Evolutionary conservation across 2,888 invertebrate species (phyloP).

Genomic region (Leptopilina syphax): DNA sequence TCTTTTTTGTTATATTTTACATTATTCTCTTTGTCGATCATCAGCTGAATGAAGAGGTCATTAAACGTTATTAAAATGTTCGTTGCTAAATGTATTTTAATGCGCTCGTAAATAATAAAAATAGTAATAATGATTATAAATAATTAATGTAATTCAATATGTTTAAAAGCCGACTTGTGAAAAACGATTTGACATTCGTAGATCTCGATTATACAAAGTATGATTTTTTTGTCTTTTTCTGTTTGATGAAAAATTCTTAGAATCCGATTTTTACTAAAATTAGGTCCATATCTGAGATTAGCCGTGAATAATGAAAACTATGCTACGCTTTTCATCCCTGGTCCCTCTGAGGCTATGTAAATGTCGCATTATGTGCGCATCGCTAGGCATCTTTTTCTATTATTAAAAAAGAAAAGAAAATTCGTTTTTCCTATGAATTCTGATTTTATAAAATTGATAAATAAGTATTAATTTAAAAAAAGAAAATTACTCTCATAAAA

Average conservation of each 20-base stretch:
- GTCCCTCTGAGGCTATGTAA: constrained; percentile 39
- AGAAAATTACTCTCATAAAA: neutral
- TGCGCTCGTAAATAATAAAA: neutral
- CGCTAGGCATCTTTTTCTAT: no score
- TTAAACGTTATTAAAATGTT: constrained; percentile 38
- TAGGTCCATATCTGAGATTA: neutral
- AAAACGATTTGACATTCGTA: constrained; percentile 35
- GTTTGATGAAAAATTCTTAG: constrained; percentile 20
- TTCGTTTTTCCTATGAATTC: neutral
- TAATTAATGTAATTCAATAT: neutral
- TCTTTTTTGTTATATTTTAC: neutral
- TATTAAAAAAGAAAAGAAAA: neutral
- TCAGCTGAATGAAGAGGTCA: constrained; percentile 26
- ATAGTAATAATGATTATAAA: neutral
- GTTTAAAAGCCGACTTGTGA: constrained; percentile 34
- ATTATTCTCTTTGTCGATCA: neutral
- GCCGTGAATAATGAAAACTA: constrained; percentile 29
- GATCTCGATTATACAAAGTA: constrained; percentile 34
- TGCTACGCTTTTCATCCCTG: constrained; percentile 25
- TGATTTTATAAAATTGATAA: no score
- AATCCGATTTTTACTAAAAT: constrained; percentile 14
- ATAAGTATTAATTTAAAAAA: no score
- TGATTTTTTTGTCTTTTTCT: neutral
- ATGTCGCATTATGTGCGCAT: neutral
- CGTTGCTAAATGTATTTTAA: constrained; percentile 36